phyloP scores from a whole-genome alignment of 1,140 invertebrate genomes.

The Coelopa frigida region DNA sequence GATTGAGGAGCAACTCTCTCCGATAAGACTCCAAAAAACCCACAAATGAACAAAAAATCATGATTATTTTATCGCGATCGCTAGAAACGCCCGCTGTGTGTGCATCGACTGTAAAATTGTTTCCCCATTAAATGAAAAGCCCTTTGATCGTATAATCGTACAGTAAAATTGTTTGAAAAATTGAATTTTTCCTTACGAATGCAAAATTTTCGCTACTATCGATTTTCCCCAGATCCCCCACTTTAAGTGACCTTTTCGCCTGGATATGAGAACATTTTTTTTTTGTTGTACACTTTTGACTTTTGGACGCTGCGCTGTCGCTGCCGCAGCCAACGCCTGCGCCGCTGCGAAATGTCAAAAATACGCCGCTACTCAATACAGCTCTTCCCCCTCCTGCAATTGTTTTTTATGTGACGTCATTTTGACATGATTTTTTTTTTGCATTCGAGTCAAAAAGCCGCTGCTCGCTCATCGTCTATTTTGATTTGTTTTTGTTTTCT shows the following conservation, averaged over 20 bases:
- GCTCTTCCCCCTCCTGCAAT: no score
- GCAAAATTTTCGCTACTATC: not conserved
- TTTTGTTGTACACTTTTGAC: not conserved
- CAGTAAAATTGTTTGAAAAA: slow-evolving; percentile 1
- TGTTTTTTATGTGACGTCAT: not conserved
- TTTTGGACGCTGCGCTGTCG: not conserved
- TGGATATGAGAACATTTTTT: not conserved
- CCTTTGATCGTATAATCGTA: not conserved
- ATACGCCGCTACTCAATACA: no score
- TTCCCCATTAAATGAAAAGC: not conserved
- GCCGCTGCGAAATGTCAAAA: not conserved
- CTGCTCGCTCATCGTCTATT: not conserved
- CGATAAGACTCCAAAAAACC: slow-evolving; percentile 2
- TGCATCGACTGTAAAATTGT: not conserved
- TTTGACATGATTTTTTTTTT: not conserved
- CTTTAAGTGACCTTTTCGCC: slow-evolving; percentile 1
- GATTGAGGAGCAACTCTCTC: not conserved
- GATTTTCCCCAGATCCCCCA: slow-evolving; percentile 2
- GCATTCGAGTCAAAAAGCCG: not conserved
- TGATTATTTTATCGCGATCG: no score
- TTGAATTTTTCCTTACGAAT: not conserved
- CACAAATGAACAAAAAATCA: no score
- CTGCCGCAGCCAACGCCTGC: not conserved
- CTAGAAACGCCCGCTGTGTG: not conserved
- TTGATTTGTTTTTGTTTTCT: not conserved